Base-by-base conservation (phyloP, 1,140 invertebrate species). In the Hyles vespertilio region DNA sequence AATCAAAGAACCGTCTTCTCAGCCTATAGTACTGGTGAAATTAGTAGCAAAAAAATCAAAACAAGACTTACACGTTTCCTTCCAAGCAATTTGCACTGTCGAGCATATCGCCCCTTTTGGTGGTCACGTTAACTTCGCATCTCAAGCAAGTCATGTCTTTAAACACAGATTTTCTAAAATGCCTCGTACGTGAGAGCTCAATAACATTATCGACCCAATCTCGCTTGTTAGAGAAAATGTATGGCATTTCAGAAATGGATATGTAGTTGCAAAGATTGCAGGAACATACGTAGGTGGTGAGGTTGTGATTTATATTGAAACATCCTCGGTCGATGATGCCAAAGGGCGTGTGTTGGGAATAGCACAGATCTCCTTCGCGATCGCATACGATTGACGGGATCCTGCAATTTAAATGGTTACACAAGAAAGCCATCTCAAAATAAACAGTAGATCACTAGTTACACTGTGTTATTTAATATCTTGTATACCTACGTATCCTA, bases 251-350 rank as follows among this genome's bases (percentile, higher is more conserved):
- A 49, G 72, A 70, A 61, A 84, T 74, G 12, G 79, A 70, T 62
- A 84, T 70, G 55, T 73, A 78, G 65, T 84, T 84, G 59, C 81
- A 84, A 43, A 82, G 69, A 68, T 84, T 77, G 56, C 79, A 81
- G 32, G 78, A 70, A 56, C 81, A 84, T 10, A 80, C 78, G 56
- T 76, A 81, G 48, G 63, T 69, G 32, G 70, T 67, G 11, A 74
- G 49, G 51, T 80, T 79, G 40, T 66, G 64, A 64, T 77, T 73
- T 66, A 73, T 40, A 65, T 80, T 79, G 60, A 65, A 78, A 58
- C 82, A 85, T 58, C 80, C 82, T 51, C 82, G 70, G 54, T 78
- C 74, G 32, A 85, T 64, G 60, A 85, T 66, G 6, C 80, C 82
- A 58, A 85, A 85, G 5, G 82, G 82, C 44, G 82, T 85, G 53